Conservation (phyloP, 2,797 vertebrate species). For the Naso thynnoides region DNA sequence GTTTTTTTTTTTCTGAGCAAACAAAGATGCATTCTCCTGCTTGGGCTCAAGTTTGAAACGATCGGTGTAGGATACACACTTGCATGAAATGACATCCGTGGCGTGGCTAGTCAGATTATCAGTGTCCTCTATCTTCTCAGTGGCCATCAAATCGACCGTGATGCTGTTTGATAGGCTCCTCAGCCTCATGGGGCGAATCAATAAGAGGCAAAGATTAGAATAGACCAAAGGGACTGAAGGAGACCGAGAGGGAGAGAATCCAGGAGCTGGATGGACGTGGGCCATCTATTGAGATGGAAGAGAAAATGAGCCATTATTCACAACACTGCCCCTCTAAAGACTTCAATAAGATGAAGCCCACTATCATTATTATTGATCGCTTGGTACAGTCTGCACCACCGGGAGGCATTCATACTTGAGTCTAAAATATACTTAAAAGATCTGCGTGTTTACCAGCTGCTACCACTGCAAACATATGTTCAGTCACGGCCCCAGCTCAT, state of each 20-base stretch:
- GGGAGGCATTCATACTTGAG: constrained; percentile 56
- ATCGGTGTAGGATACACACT: constrained; percentile 36
- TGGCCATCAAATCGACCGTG: constrained; percentile 72
- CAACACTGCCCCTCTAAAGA: constrained; percentile 78
- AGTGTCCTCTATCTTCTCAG: constrained; percentile 72
- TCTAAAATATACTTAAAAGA: constrained; percentile 46
- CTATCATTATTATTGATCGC: constrained; percentile 82
- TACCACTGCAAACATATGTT: constrained; percentile 31
- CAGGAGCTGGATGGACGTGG: constrained; percentile 60
- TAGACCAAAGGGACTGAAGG: constrained; percentile 59
- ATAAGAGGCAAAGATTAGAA: constrained; percentile 76
- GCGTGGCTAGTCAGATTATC: constrained; percentile 57
- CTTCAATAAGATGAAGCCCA: constrained; percentile 71
- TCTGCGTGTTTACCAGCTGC: constrained; percentile 55
- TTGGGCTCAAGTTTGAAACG: constrained; percentile 23
- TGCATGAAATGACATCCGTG: constrained; percentile 46
- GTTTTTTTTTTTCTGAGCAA: constrained; percentile 21
- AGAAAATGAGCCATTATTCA: constrained; percentile 80
- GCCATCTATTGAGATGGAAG: constrained; percentile 73
- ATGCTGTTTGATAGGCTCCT: constrained; percentile 73
- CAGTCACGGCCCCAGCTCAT: constrained; percentile 24
- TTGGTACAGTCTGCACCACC: constrained; percentile 40
- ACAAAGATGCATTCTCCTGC: constrained; percentile 7
- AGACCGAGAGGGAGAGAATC: constrained; percentile 52
- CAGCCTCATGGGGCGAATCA: constrained; percentile 71